Conservation (phyloP, 2,113 vertebrate species). For the Erinaceus europaeus region DNA sequence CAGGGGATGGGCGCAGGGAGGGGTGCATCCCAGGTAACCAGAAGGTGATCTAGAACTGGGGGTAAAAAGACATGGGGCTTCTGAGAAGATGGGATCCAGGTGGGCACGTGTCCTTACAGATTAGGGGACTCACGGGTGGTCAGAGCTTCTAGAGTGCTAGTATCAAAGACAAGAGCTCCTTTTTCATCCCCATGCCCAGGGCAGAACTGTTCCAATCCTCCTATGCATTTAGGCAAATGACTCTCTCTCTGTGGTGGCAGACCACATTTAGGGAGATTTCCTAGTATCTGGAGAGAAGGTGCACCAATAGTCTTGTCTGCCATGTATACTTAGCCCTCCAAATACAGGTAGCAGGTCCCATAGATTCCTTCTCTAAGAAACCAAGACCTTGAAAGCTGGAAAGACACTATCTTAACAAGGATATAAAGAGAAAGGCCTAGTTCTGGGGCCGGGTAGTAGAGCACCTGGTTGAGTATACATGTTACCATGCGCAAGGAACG, state of each 20-base stretch:
- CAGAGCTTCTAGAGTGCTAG: background rate
- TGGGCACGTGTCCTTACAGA: too few relatives aligned
- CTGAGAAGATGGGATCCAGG: too few relatives aligned
- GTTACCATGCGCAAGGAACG: too few relatives aligned
- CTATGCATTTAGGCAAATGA: background rate
- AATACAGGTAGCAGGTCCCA: background rate
- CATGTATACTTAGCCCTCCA: background rate
- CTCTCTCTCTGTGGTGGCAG: background rate
- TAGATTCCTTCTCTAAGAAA: background rate
- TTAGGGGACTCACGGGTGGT: too few relatives aligned
- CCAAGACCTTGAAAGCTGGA: background rate
- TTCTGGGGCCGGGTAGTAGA: too few relatives aligned
- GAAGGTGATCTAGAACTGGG: background rate
- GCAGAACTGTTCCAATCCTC: background rate
- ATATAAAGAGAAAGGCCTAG: too few relatives aligned
- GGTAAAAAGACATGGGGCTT: too few relatives aligned
- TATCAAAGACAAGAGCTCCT: background rate
- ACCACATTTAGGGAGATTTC: background rate
- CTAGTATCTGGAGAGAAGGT: background rate
- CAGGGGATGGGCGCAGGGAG: too few relatives aligned
- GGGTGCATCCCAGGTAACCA: background rate
- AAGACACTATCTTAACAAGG: too few relatives aligned
- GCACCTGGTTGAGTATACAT: too few relatives aligned
- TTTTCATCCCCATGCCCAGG: background rate
- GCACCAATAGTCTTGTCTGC: background rate